phyloP scores from a whole-genome alignment of 37 sponge, comb jelly and placozoan species.

The Oopsacas minuta region DNA sequence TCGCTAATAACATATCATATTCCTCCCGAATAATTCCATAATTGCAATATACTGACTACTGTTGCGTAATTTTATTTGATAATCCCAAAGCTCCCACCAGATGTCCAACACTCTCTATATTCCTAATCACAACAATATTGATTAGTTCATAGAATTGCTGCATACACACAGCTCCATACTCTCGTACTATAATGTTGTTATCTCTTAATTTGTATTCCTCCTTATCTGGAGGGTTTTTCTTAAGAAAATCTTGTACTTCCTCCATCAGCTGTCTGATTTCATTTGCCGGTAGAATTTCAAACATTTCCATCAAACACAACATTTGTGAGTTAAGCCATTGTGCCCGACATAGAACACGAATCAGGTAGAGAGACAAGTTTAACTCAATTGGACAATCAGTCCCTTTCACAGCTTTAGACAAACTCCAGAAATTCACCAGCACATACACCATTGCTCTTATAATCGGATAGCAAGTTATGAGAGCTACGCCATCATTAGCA shows the following conservation, averaged over 20 bases:
- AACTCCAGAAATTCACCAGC: conserved; percentile 1
- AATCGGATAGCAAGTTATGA: background rate
- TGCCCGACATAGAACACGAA: background rate
- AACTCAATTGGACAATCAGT: background rate
- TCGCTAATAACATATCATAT: too few species aligned
- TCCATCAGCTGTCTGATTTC: background rate
- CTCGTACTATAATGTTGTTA: background rate
- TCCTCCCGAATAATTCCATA: too few species aligned
- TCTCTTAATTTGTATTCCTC: background rate
- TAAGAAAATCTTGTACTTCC: background rate
- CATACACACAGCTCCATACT: background rate
- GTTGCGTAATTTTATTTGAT: too few species aligned
- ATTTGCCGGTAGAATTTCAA: background rate
- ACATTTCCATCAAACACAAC: background rate
- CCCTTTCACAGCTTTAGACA: background rate
- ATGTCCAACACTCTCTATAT: conserved; percentile 3
- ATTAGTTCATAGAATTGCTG: background rate
- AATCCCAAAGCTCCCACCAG: background rate
- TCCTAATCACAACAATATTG: background rate
- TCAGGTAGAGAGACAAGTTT: background rate
- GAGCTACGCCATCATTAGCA: background rate
- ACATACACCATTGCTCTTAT: background rate
- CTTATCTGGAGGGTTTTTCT: background rate
- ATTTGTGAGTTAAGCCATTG: background rate
- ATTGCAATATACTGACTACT: too few species aligned